These are phyloP conservation scores for Oedothorax gibbosus DNA, from an alignment of 1,140 invertebrate genomes.

Conservation along the genomic window DNA sequence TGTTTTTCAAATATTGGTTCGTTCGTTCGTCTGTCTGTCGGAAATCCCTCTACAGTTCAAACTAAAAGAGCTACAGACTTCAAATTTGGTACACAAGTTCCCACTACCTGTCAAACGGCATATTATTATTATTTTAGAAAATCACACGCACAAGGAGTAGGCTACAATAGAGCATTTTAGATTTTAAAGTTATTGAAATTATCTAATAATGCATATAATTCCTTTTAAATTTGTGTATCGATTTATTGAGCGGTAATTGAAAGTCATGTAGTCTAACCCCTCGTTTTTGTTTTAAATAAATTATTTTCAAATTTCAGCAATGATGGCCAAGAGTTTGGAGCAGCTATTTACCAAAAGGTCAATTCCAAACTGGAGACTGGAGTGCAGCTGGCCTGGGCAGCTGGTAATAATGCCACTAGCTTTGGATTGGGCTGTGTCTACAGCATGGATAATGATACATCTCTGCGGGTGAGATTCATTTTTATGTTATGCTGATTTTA, in stretches of 20 bases:
- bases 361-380: constrained; percentile 87
- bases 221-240: background rate
- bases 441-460: constrained; percentile 84
- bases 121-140: too few relatives aligned
- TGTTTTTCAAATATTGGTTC: too few relatives aligned
- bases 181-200: too few relatives aligned
- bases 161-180: background rate
- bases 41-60: too few relatives aligned
- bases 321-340: constrained; percentile 92
- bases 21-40: too few relatives aligned
- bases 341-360: constrained; percentile 93
- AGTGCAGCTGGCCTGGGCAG: constrained; percentile 89
- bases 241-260: background rate
- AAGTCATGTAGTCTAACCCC: background rate
- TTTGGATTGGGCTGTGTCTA: constrained; percentile 94
- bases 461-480: constrained; percentile 71
- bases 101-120: too few relatives aligned
- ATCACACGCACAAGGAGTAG: background rate
- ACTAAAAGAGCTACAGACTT: too few relatives aligned
- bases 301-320: constrained; percentile 74
- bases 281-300: background rate
- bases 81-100: too few relatives aligned
- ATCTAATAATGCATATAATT: background rate
- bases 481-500: background rate
- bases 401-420: constrained; percentile 85